Percentiles rank a stretch among this genome's conserved stretches.
phyloP scores from a whole-genome alignment of 2,888 invertebrate genomes.

The Dicycla oo region DNA sequence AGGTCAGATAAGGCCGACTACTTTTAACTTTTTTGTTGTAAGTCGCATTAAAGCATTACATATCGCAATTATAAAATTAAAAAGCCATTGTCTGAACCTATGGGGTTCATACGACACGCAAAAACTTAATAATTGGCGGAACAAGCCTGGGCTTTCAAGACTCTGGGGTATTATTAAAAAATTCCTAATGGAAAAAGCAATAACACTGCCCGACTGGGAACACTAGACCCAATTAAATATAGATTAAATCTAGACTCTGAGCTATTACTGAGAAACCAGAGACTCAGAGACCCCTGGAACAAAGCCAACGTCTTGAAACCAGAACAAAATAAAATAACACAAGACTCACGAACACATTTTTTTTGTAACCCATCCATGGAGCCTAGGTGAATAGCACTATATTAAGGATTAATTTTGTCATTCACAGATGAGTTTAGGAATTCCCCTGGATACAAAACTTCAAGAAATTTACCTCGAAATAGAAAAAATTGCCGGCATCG shows the following conservation, averaged over 20 bases:
- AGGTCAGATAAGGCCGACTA: too few species aligned
- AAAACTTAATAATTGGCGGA: neutral
- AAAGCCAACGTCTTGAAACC: neutral
- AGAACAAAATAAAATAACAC: neutral
- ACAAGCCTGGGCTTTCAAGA: neutral
- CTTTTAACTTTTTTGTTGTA: too few species aligned
- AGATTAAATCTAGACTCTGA: neutral
- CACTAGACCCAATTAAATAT: too few species aligned
- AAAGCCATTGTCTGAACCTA: too few species aligned
- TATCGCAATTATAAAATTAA: too few species aligned
- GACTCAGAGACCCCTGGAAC: neutral
- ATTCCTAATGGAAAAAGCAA: neutral
- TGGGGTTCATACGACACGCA: too few species aligned
- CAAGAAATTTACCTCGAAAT: conserved; percentile 60
- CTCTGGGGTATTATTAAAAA: neutral
- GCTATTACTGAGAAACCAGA: neutral
- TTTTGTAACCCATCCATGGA: neutral
- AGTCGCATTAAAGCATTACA: too few species aligned
- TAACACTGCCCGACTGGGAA: neutral
- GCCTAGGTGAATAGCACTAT: too few species aligned
- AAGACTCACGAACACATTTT: neutral
- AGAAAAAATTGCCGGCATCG: conserved; percentile 62
- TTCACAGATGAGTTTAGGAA: conserved; percentile 66
- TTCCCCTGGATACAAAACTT: conserved; percentile 59
- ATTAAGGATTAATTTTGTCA: neutral